Conservation (phyloP, 2,113 vertebrate genomes). For the Cynocephalus volans region DNA sequence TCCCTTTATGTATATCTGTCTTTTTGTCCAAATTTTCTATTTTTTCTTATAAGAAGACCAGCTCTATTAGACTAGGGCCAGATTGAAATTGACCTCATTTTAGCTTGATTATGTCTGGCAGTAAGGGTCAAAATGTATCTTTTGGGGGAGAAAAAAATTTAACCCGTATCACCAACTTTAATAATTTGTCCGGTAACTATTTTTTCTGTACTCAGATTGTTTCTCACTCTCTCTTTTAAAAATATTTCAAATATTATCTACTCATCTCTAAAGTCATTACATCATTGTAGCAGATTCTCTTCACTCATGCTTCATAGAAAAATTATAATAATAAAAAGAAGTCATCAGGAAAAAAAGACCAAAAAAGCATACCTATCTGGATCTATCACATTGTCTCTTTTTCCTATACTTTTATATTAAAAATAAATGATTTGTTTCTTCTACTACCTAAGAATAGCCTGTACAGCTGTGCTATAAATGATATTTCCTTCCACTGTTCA, state of each 20-base stretch:
- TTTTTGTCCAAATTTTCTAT: neutral
- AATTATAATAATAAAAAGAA: neutral
- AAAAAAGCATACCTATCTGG: neutral
- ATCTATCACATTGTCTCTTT: neutral
- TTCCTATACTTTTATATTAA: neutral
- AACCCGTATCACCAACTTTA: neutral
- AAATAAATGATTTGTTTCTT: neutral
- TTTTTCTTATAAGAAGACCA: neutral
- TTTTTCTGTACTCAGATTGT: neutral
- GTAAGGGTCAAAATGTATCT: neutral
- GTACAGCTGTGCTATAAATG: neutral
- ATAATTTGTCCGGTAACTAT: neutral
- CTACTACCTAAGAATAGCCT: neutral
- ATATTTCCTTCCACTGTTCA: neutral
- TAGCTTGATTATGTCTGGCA: neutral
- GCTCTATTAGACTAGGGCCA: neutral
- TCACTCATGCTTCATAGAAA: neutral
- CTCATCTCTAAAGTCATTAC: neutral
- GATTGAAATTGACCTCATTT: neutral
- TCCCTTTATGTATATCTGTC: fast-evolving
- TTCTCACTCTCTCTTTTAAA: neutral
- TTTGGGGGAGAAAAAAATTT: neutral
- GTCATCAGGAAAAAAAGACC: neutral
- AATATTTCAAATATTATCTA: neutral
- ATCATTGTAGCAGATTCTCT: neutral